Evolutionary conservation across 2,888 invertebrate genomes (phyloP).

Genomic region (Strigamia maritima): DNA sequence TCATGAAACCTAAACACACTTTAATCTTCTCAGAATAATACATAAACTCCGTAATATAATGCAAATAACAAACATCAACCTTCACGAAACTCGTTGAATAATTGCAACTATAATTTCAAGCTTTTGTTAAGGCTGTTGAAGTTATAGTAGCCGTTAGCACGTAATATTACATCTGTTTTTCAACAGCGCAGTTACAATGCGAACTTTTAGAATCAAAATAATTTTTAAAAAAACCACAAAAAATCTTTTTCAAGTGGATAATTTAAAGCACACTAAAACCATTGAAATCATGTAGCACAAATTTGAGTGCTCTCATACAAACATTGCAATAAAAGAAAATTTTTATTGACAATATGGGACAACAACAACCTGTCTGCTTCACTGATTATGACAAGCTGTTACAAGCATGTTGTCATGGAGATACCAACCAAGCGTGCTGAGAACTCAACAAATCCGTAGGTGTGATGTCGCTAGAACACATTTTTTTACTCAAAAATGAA

Average conservation of each 20-base stretch:
- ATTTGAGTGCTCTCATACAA: background rate
- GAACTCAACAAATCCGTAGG: background rate
- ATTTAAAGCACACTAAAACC: background rate
- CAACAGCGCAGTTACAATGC: background rate
- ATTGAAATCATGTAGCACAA: background rate
- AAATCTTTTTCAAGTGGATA: background rate
- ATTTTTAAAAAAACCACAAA: background rate
- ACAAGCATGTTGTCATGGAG: background rate
- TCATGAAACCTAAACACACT: background rate
- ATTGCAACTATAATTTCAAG: too few relatives aligned
- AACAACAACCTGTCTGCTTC: slow-evolving; percentile 8
- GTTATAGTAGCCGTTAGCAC: too few relatives aligned
- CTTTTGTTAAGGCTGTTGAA: background rate
- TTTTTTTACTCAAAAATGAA: background rate
- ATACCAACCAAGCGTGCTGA: background rate
- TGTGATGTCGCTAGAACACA: background rate
- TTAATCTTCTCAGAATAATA: background rate
- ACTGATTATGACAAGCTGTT: slow-evolving; percentile 17
- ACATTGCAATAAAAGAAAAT: background rate
- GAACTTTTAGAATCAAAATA: background rate
- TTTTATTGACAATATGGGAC: background rate
- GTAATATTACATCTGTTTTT: too few relatives aligned
- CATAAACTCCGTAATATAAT: background rate
- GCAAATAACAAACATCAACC: background rate
- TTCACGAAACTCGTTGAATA: too few relatives aligned